A percentile compares a stretch with the other conserved stretches of the same genome.
These are phyloP conservation scores for Psephotus haematonotus DNA, from an alignment of 2,113 vertebrate species.

Conservation along the genomic window DNA sequence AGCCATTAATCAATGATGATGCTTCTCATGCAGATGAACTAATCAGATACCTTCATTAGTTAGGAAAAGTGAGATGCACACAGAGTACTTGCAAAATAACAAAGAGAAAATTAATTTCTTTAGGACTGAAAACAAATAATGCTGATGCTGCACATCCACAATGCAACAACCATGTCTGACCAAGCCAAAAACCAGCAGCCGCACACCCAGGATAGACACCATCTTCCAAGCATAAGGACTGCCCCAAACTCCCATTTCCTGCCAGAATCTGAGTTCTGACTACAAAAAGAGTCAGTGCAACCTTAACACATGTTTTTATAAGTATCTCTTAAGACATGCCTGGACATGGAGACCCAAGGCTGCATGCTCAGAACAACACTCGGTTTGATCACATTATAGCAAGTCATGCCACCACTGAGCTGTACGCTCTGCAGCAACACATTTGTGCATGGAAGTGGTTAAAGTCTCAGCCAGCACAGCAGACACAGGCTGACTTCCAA, in stretches of 20 bases:
- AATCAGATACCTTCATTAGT: not conserved
- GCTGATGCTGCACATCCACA: not conserved
- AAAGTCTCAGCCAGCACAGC: not conserved
- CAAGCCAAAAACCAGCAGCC: not conserved
- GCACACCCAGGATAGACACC: not conserved
- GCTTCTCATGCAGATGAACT: not conserved
- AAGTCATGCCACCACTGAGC: not conserved
- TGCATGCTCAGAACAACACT: not conserved
- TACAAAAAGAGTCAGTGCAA: not conserved
- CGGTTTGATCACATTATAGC: not conserved
- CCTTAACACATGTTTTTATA: not conserved
- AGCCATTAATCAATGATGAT: not conserved
- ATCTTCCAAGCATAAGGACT: not conserved
- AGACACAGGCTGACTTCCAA: constrained; percentile 22
- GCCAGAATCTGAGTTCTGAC: not conserved
- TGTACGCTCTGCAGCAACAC: not conserved
- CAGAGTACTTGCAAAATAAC: not conserved
- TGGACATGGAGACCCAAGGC: not conserved
- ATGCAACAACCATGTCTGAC: not conserved
- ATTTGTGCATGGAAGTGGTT: not conserved
- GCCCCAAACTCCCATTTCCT: not conserved
- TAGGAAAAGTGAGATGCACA: not conserved
- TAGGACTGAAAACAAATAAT: not conserved
- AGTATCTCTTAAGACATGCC: not conserved
- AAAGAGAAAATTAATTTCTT: not conserved